Percentiles rank a stretch among this genome's conserved stretches.
phyloP scores from a whole-genome alignment of 2,888 invertebrate species.

The Apodemia zela region DNA sequence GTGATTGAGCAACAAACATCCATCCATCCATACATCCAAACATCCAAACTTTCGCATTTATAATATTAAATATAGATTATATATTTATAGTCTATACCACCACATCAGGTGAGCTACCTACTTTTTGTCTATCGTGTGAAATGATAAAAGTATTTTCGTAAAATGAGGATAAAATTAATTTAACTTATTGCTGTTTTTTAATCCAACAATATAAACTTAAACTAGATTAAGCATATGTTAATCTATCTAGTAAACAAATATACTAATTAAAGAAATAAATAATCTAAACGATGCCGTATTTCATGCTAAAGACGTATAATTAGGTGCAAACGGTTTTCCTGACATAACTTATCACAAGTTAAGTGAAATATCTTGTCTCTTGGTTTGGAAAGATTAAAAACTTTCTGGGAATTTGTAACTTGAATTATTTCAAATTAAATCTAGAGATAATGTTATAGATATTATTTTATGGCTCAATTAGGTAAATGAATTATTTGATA shows the following conservation, averaged over 20 bases:
- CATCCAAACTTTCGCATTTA: no score
- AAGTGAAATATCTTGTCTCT: constrained; percentile 56
- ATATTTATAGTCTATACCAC: no score
- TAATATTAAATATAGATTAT: no score
- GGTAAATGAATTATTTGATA: constrained; percentile 11
- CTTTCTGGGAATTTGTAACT: constrained; percentile 53
- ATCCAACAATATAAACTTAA: not conserved
- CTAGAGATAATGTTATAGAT: constrained; percentile 40
- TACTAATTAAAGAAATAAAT: constrained; percentile 6
- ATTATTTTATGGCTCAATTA: constrained; percentile 26
- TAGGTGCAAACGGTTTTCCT: constrained; percentile 38
- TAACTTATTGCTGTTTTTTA: not conserved
- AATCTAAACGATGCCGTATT: not conserved
- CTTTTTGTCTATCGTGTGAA: no score
- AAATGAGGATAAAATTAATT: no score
- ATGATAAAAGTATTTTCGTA: no score
- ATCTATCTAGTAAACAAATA: not conserved
- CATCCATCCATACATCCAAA: no score
- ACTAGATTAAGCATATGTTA: not conserved
- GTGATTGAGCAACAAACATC: no score
- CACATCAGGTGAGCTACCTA: no score
- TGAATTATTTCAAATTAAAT: constrained; percentile 52
- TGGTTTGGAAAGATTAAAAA: constrained; percentile 54
- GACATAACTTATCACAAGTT: constrained; percentile 38
- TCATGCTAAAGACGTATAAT: constrained; percentile 25